These are phyloP conservation scores for Leptodactylus fallax DNA, from an alignment of 2,797 vertebrate genomes.

Conservation along the genomic window DNA sequence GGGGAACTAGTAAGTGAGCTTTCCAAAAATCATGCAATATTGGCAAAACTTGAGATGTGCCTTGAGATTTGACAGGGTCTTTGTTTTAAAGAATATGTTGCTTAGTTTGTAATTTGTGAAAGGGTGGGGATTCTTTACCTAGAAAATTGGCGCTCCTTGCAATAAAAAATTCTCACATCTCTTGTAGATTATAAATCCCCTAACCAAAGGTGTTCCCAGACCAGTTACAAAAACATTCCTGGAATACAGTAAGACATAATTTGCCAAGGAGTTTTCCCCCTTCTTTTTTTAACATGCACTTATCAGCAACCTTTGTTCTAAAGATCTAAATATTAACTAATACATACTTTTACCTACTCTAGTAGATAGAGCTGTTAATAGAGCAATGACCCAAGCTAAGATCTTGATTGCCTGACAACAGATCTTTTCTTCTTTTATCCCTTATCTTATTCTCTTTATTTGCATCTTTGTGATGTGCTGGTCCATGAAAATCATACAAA, in stretches of 20 bases:
- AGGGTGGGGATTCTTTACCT: neutral
- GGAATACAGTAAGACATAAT: conserved; percentile 43
- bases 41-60: no score
- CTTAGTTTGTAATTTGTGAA: neutral
- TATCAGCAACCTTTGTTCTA: neutral
- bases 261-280: conserved; percentile 5
- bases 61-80: neutral
- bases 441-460: no score
- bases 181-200: conserved; percentile 43
- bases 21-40: no score
- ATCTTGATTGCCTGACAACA: neutral
- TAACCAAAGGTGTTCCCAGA: conserved; percentile 36
- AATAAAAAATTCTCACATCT: conserved; percentile 31
- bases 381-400: neutral
- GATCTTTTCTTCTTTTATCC: neutral
- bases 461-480: neutral
- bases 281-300: conserved; percentile 2
- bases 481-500: neutral
- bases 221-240: conserved; percentile 42
- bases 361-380: no score
- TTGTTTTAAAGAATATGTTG: neutral
- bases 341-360: neutral
- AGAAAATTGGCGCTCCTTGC: neutral
- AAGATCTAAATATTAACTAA: neutral
- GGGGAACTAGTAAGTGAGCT: no score